Evolutionary conservation across 1,140 invertebrate genomes (phyloP).

Genomic region (Anastrepha obliqua): DNA sequence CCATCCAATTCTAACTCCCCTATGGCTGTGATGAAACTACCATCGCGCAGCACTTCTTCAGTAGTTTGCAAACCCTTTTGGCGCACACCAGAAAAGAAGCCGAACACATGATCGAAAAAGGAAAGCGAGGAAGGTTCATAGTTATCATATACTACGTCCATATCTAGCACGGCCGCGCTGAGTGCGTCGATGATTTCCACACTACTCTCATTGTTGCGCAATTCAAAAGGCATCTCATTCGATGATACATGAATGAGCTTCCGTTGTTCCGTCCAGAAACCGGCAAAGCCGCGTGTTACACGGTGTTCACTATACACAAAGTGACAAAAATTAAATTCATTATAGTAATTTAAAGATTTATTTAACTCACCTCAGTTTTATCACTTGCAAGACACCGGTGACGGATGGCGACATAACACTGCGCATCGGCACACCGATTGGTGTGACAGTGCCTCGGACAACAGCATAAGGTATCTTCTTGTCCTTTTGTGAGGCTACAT

Average conservation of each 20-base stretch:
- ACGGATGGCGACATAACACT: conserved; percentile 82
- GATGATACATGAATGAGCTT: conserved; percentile 83
- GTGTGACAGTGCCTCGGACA: conserved; percentile 82
- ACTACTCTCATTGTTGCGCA: conserved; percentile 78
- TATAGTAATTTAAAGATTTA: not conserved
- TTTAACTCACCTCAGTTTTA: conserved; percentile 64
- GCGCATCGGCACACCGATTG: conserved; percentile 82
- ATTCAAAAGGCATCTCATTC: conserved; percentile 84
- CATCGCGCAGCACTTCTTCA: conserved; percentile 85
- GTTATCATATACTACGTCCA: conserved; percentile 85
- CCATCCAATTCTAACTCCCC: conserved; percentile 81
- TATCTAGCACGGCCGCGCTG: conserved; percentile 83
- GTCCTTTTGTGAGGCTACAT: conserved; percentile 78
- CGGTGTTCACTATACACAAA: conserved; percentile 84
- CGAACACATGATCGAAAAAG: conserved; percentile 86
- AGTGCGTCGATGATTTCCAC: conserved; percentile 85
- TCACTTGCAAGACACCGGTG: conserved; percentile 82
- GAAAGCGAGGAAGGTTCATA: conserved; percentile 84
- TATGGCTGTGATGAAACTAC: conserved; percentile 84
- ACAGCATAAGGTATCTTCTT: conserved; percentile 83
- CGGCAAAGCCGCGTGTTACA: conserved; percentile 82
- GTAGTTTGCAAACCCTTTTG: conserved; percentile 86
- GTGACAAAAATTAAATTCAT: not conserved
- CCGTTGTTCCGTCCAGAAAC: conserved; percentile 87
- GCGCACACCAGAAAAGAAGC: conserved; percentile 84